Evolutionary conservation across 2,888 invertebrate species (phyloP).

Genomic region (Ypsolopha scabrella): DNA sequence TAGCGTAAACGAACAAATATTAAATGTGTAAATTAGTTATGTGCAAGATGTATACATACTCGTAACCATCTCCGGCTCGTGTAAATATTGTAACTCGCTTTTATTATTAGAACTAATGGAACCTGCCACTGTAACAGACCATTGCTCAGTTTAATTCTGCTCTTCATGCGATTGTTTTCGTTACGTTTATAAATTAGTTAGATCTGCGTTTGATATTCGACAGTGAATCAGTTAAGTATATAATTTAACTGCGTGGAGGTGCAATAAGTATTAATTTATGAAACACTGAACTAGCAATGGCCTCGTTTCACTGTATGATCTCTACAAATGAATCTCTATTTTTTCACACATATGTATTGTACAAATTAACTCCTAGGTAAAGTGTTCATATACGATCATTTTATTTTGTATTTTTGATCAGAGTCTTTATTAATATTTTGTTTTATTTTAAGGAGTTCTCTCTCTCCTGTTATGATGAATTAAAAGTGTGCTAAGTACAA

Average conservation of each 20-base stretch:
- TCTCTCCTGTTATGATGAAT: background rate
- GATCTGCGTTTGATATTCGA: no score
- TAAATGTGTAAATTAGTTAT: constrained; percentile 49
- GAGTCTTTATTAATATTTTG: no score
- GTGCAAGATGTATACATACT: constrained; percentile 22
- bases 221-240: no score
- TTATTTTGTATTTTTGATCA: constrained; percentile 22
- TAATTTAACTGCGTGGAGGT: background rate
- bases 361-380: constrained; percentile 63
- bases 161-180: background rate
- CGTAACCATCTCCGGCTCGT: constrained; percentile 32
- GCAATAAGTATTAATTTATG: background rate
- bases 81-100: constrained; percentile 69
- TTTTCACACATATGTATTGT: constrained; percentile 67
- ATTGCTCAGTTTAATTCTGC: constrained; percentile 35
- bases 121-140: constrained; percentile 64
- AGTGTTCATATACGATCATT: constrained; percentile 54
- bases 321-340: constrained; percentile 69
- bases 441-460: no score
- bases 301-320: constrained; percentile 65
- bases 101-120: constrained; percentile 49
- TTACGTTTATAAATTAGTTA: no score
- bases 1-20: constrained; percentile 31
- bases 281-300: constrained; percentile 38
- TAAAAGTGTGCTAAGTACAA: constrained; percentile 20